Percentiles rank a stretch among this genome's conserved stretches.
phyloP scores from a whole-genome alignment of 1,140 invertebrate species.

The Drosophila virilis region DNA sequence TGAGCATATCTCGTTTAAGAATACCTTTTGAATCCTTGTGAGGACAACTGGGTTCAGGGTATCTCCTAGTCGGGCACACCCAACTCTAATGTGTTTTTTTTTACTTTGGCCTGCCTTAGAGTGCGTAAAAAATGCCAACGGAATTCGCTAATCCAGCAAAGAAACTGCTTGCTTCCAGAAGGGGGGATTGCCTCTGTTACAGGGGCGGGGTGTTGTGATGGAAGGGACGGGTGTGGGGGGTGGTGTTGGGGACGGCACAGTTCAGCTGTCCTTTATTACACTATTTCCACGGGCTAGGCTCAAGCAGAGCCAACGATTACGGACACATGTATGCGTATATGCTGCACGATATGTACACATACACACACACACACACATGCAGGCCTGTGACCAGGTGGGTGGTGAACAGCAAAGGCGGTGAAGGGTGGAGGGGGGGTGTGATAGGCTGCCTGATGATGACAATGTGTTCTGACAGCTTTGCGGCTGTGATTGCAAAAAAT shows the following conservation, averaged over 20 bases:
- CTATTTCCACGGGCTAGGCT: conserved; percentile 59
- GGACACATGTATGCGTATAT: conserved; percentile 53
- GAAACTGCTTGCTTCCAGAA: background rate
- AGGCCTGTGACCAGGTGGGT: conserved; percentile 51
- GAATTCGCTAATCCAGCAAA: conserved; percentile 74
- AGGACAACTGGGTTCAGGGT: no score
- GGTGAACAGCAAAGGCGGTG: background rate
- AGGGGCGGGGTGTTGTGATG: background rate
- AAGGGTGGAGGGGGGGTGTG: conserved; percentile 6
- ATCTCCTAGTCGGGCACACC: no score
- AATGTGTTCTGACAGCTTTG: conserved; percentile 77
- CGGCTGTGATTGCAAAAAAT: conserved; percentile 80
- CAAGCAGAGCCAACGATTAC: conserved; percentile 55
- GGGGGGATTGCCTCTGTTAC: background rate
- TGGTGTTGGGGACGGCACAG: conserved; percentile 23
- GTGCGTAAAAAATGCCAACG: conserved; percentile 67
- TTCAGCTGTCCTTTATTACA: conserved; percentile 79
- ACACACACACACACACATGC: conserved; percentile 40
- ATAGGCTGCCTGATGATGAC: conserved; percentile 67
- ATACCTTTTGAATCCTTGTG: no score
- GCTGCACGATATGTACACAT: conserved; percentile 31
- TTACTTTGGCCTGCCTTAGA: conserved; percentile 13
- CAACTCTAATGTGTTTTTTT: background rate
- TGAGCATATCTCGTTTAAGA: no score
- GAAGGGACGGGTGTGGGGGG: conserved; percentile 3